Conservation (phyloP, 2,113 vertebrate species). For the Eleginops maclovinus region DNA sequence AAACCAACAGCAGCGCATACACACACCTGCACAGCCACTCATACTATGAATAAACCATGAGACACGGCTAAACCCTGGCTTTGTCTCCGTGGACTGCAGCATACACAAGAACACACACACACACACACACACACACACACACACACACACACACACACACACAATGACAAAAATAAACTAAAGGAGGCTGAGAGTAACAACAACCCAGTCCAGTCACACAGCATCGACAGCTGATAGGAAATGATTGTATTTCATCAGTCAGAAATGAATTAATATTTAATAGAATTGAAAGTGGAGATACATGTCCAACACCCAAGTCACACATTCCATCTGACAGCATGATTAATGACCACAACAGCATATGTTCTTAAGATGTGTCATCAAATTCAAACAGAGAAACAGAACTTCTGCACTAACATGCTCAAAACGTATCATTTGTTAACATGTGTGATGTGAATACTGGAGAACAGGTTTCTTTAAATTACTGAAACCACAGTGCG, state of each 20-base stretch:
- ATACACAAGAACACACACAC: neutral
- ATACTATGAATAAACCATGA: slow-evolving; percentile 66
- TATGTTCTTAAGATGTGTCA: neutral
- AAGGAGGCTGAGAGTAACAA: neutral
- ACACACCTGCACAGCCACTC: slow-evolving; percentile 41
- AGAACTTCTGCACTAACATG: neutral
- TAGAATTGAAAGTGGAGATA: too few species aligned
- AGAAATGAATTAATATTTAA: neutral
- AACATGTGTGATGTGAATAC: neutral
- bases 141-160: too few species aligned
- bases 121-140: neutral
- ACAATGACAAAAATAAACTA: neutral
- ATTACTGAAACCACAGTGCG: neutral
- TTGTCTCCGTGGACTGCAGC: slow-evolving; percentile 40
- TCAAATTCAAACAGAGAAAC: neutral
- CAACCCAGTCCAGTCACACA: neutral
- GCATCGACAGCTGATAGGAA: neutral
- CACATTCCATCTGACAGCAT: too few species aligned
- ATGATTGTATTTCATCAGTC: neutral
- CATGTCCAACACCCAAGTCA: too few species aligned
- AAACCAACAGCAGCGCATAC: neutral
- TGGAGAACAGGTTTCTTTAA: neutral
- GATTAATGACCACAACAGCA: neutral
- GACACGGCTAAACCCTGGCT: slow-evolving; percentile 34
- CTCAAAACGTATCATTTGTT: neutral